Conservation (phyloP, 1,140 invertebrate genomes). For the Latrodectus geometricus region DNA sequence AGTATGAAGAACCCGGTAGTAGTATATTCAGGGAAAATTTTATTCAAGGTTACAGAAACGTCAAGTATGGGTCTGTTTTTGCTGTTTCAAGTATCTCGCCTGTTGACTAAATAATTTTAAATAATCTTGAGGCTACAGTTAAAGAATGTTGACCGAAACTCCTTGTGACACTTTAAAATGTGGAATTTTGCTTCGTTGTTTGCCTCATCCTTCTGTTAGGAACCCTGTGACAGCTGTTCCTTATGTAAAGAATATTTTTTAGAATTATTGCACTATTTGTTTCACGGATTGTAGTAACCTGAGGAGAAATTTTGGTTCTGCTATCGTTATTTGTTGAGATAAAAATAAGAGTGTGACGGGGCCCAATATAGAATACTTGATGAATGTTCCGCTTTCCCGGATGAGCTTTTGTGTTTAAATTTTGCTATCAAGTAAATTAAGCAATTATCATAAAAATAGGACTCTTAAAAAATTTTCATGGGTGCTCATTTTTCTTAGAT, state of each 20-base stretch:
- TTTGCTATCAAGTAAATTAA: too few relatives aligned
- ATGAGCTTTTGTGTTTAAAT: too few relatives aligned
- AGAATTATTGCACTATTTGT: neutral
- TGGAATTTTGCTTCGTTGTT: neutral
- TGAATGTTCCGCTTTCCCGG: neutral
- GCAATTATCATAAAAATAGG: too few relatives aligned
- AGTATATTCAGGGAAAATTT: neutral
- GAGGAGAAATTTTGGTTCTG: neutral
- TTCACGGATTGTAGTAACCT: neutral
- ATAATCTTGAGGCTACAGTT: neutral
- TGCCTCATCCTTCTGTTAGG: neutral
- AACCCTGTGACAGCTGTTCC: neutral
- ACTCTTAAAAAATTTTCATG: too few relatives aligned
- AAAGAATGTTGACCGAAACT: neutral
- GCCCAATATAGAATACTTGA: neutral
- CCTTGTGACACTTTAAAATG: neutral
- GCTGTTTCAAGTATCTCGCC: neutral
- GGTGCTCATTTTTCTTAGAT: too few relatives aligned
- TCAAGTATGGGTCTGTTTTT: neutral
- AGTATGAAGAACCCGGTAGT: too few relatives aligned
- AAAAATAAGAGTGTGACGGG: neutral
- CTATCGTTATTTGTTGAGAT: neutral
- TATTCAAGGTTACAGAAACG: neutral
- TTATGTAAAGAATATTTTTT: neutral
- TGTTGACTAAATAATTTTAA: neutral